Evolutionary conservation across 2,888 invertebrate species (phyloP).

Genomic region (Drosophila eohydei): DNA sequence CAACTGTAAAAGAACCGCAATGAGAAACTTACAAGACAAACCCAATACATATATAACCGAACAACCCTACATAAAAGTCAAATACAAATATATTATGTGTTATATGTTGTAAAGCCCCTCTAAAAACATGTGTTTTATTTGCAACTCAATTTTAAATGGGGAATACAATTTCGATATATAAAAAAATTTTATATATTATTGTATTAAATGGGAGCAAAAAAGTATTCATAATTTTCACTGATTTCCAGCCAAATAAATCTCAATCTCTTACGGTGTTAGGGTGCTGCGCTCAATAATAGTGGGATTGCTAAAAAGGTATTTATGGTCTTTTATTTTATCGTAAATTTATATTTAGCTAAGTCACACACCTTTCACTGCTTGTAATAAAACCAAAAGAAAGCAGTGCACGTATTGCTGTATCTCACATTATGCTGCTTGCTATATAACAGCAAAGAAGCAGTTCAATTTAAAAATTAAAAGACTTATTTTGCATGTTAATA

Average conservation of each 20-base stretch:
- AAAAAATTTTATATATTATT: not conserved
- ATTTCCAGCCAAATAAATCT: not conserved
- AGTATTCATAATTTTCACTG: too few species aligned
- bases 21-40: constrained; percentile 50
- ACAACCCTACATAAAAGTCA: constrained; percentile 57
- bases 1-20: constrained; percentile 26
- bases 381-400: not conserved
- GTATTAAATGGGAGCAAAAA: not conserved
- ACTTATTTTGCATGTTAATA: constrained; percentile 47
- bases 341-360: too few species aligned
- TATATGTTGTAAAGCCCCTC: constrained; percentile 82
- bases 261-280: too few species aligned
- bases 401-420: constrained; percentile 1
- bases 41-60: constrained; percentile 48
- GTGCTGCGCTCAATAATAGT: too few species aligned
- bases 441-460: not conserved
- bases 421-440: not conserved
- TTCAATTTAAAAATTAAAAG: not conserved
- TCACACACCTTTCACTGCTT: constrained; percentile 19
- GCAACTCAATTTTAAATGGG: not conserved
- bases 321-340: too few species aligned
- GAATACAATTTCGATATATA: not conserved
- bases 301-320: too few species aligned
- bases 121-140: constrained; percentile 51
- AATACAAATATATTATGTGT: constrained; percentile 80